Conservation (phyloP, 1,140 invertebrate species). For the Drosophila kanapiae region DNA sequence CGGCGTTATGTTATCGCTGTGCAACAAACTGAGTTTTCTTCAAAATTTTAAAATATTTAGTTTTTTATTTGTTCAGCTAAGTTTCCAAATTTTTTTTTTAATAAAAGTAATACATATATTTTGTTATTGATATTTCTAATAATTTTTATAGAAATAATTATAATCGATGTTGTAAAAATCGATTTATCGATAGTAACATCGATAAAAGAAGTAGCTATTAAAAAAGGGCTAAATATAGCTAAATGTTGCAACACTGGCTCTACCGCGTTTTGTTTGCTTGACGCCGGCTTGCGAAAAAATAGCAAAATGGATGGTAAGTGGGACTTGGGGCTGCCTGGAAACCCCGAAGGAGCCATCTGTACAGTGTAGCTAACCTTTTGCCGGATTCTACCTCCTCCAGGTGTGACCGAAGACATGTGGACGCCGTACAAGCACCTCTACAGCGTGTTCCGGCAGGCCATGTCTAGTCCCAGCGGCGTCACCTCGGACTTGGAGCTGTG, state of each 20-base stretch:
- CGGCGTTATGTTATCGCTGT: neutral
- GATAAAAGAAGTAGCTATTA: too few species aligned
- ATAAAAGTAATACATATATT: too few species aligned
- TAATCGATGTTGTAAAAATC: neutral
- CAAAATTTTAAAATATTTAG: neutral
- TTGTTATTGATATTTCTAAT: neutral
- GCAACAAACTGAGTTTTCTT: neutral
- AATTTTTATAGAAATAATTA: neutral
- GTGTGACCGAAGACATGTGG: slow-evolving; percentile 91
- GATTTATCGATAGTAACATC: neutral
- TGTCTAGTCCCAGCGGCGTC: slow-evolving; percentile 88
- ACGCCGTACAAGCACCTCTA: slow-evolving; percentile 94
- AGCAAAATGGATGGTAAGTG: slow-evolving; percentile 66
- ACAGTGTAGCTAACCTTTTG: neutral
- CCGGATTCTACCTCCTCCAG: slow-evolving; percentile 14
- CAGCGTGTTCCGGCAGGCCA: slow-evolving; percentile 89
- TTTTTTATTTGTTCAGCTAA: neutral
- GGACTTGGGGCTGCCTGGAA: neutral
- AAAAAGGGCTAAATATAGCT: too few species aligned
- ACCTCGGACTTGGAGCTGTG: slow-evolving; percentile 92
- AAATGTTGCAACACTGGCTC: neutral
- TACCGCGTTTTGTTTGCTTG: slow-evolving; percentile 61
- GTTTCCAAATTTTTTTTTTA: neutral
- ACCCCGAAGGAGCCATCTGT: neutral
- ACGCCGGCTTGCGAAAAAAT: slow-evolving; percentile 1